A percentile compares a stretch with the other conserved stretches of the same genome.
Conservation (phyloP, 1,140 invertebrate species). For the Drosophila bifasciata region DNA sequence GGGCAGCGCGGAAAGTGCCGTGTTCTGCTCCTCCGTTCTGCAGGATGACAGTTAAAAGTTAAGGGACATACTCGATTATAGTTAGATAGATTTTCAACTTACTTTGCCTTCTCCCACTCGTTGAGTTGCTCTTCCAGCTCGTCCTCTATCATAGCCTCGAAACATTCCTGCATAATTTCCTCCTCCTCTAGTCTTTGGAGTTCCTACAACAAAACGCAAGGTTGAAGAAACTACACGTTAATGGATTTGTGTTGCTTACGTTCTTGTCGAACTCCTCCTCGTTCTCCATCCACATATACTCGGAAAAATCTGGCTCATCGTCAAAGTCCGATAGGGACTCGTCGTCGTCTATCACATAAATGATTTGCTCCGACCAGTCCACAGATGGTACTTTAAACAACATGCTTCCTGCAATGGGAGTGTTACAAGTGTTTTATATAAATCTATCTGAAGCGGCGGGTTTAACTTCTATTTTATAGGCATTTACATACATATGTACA, state of each 20-base stretch:
- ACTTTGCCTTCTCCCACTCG: slow-evolving; percentile 83
- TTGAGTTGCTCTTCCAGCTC: slow-evolving; percentile 85
- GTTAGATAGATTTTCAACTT: slow-evolving; percentile 12
- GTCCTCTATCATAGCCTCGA: slow-evolving; percentile 92
- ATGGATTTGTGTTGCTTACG: slow-evolving; percentile 84
- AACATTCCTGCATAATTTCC: slow-evolving; percentile 93
- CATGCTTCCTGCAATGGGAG: slow-evolving; percentile 54
- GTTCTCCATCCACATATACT: slow-evolving; percentile 96
- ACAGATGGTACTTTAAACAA: slow-evolving; percentile 82
- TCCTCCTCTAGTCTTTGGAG: slow-evolving; percentile 94
- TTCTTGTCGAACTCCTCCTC: slow-evolving; percentile 95
- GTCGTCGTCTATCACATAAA: slow-evolving; percentile 84
- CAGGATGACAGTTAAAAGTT: not conserved
- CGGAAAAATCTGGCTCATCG: slow-evolving; percentile 90
- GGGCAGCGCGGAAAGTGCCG: slow-evolving; percentile 73
- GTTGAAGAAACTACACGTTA: not conserved
- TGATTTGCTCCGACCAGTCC: slow-evolving; percentile 83
- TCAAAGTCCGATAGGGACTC: slow-evolving; percentile 85
- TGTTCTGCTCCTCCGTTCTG: slow-evolving; percentile 74
- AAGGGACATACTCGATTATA: not conserved
- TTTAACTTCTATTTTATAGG: not conserved
- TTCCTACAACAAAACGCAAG: slow-evolving; percentile 85
- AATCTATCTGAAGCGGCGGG: too few species aligned
- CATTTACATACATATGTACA: slow-evolving; percentile 8
- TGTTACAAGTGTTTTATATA: not conserved